Evolutionary conservation across 1,140 invertebrate species (phyloP).

Genomic region (Saccostrea cuccullata): DNA sequence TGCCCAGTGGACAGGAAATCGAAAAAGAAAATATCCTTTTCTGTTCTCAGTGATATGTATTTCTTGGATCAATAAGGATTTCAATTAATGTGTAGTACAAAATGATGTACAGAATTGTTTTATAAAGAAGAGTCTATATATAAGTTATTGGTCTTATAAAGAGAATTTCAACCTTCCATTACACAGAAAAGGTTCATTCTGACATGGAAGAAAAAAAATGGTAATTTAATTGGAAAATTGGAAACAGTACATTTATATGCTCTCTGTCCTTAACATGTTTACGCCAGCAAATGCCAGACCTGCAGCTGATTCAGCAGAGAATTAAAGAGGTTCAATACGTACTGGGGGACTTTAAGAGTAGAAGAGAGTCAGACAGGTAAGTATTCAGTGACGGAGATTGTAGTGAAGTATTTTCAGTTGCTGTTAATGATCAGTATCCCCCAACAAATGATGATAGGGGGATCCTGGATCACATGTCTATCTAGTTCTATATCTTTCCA

Average conservation of each 20-base stretch:
- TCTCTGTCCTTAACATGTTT: constrained; percentile 63
- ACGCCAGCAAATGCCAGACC: constrained; percentile 81
- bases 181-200: too few species aligned
- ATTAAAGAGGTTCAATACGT: constrained; percentile 94
- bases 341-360: constrained; percentile 91
- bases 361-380: constrained; percentile 85
- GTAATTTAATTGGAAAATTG: too few species aligned
- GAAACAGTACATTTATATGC: too few species aligned
- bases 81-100: neutral
- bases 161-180: too few species aligned
- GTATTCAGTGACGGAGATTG: constrained; percentile 42
- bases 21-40: constrained; percentile 81
- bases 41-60: neutral
- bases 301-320: constrained; percentile 92
- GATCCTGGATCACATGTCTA: too few species aligned
- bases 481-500: too few species aligned
- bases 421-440: too few species aligned
- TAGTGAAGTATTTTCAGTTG: too few species aligned
- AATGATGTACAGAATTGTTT: neutral
- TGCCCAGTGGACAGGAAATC: constrained; percentile 80
- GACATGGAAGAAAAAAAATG: too few species aligned
- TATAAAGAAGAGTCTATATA: too few species aligned
- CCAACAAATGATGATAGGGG: too few species aligned
- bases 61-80: neutral
- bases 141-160: too few species aligned